Evolutionary conservation across 2,113 vertebrate genomes (phyloP), one percentile per base, ranked within the genome.

Genomic region (Trichomycterus rosablanca): DNA sequence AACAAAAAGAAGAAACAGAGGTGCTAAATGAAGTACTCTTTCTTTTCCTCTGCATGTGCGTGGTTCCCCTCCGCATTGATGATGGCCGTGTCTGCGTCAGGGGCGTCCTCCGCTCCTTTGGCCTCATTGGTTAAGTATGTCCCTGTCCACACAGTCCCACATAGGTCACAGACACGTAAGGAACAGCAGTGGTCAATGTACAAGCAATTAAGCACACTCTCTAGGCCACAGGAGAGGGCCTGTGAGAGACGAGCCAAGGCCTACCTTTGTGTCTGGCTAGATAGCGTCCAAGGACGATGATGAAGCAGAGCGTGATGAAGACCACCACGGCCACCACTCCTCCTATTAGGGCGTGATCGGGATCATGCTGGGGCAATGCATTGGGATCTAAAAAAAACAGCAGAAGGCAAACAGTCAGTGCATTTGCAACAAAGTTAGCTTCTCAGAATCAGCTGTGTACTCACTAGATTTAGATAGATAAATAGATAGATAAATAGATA

Each of bases 261-360:
- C 48, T 88, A 98, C 96, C 96, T 98, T 98, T 98, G 93, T 98
- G 96, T 88, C 96, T 94, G 78, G 96, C 95, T 80, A 98, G 87
- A 77, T 98, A 98, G 69, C 96, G 90, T 61, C 95, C 96, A 20
- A 98, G 89, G 63, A 98, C 90, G 78, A 98, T 97, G 83, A 97
- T 97, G 84, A 96, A 93, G 83, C 96, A 98, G 78, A 98, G 76
- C 0, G 94, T 98, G 82, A 97, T 93, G 84, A 98, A 98, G 73
- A 98, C 96, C 75, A 98, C 96, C 53, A 98, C 95, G 61, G 96
- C 96, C 67, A 98, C 96, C 51, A 98, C 92, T 50, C 96, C 96
- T 58, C 96, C 95, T 80, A 98, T 97, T 76, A 98, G 81, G 46
- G 96, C 95, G 0, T 98, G 95, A 71, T 98, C 96, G 34, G 95